These are phyloP conservation scores for Crossocerus cetratus DNA, from an alignment of 2,888 invertebrate species.

Conservation along the genomic window DNA sequence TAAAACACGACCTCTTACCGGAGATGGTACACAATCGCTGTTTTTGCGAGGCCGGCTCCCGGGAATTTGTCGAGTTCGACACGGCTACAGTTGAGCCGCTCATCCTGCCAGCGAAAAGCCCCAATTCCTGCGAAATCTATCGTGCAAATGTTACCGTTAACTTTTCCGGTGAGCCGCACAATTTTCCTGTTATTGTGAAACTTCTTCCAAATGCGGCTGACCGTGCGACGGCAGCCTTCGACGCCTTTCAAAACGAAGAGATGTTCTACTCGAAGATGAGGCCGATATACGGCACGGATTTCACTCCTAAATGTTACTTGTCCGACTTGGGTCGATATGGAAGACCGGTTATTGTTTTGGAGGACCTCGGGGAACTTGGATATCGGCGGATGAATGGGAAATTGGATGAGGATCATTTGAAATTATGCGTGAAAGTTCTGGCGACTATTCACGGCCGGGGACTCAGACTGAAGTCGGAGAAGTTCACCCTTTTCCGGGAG, in stretches of 20 bases:
- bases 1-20: slow-evolving; percentile 65
- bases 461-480: slow-evolving; percentile 53
- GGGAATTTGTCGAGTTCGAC: slow-evolving; percentile 71
- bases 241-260: slow-evolving; percentile 68
- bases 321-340: slow-evolving; percentile 70
- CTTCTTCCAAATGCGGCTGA: slow-evolving; percentile 45
- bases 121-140: background rate
- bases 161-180: slow-evolving; percentile 65
- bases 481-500: slow-evolving; percentile 63
- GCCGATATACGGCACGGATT: slow-evolving; percentile 47
- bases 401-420: slow-evolving; percentile 63
- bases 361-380: slow-evolving; percentile 64
- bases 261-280: slow-evolving; percentile 69
- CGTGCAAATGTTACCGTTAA: slow-evolving; percentile 42
- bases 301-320: slow-evolving; percentile 64
- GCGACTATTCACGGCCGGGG: slow-evolving; percentile 67
- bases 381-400: slow-evolving; percentile 47
- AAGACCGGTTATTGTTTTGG: slow-evolving; percentile 67
- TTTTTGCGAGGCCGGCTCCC: slow-evolving; percentile 68
- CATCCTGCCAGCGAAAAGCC: background rate
- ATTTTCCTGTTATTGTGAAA: slow-evolving; percentile 67
- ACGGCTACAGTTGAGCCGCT: slow-evolving; percentile 57
- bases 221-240: slow-evolving; percentile 36
- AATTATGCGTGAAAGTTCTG: slow-evolving; percentile 57
- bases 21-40: slow-evolving; percentile 70